These are phyloP conservation scores for Centropus bengalensis DNA, from an alignment of 2,113 vertebrate species.

Conservation along the genomic window DNA sequence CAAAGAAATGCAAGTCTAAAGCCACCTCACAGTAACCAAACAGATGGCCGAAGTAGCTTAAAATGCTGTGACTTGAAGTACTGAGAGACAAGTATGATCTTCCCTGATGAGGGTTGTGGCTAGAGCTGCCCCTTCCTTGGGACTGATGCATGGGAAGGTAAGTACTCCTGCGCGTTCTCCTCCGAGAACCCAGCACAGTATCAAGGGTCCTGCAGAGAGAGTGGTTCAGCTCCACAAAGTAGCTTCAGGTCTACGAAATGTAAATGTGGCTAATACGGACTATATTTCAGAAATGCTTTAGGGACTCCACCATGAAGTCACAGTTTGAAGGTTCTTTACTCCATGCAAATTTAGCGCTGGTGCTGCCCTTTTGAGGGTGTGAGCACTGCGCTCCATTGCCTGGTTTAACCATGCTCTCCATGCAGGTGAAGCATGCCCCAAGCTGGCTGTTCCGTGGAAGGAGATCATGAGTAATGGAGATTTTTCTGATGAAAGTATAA, in stretches of 20 bases:
- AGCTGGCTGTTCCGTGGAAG: background rate
- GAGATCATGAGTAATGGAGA: background rate
- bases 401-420: background rate
- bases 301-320: background rate
- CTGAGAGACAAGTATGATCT: too few species aligned
- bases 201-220: background rate
- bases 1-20: background rate
- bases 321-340: background rate
- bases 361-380: background rate
- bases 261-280: background rate
- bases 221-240: background rate
- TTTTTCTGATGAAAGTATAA: background rate
- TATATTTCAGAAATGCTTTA: background rate
- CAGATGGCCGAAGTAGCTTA: background rate
- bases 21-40: background rate
- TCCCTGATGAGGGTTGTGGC: background rate
- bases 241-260: background rate
- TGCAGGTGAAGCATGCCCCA: background rate
- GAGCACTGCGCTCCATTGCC: rapidly evolving
- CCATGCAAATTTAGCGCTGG: background rate
- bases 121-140: background rate
- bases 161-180: background rate
- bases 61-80: background rate
- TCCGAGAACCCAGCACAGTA: rapidly evolving
- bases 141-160: rapidly evolving